Conservation (phyloP, 2,888 invertebrate species). For the Metellina segmentata region DNA sequence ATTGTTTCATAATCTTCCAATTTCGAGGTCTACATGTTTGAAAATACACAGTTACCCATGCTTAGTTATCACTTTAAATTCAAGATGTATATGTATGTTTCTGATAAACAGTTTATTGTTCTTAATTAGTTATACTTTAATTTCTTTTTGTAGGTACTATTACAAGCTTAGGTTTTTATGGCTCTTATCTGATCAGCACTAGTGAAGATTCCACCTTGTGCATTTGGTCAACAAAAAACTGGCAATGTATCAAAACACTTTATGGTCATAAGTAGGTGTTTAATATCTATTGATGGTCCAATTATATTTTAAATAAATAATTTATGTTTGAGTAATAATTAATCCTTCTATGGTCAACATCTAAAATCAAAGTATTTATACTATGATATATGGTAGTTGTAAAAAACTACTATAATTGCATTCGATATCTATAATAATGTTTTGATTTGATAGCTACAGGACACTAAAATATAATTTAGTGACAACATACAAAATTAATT, state of each 20-base stretch:
- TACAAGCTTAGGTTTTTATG: conserved; percentile 88
- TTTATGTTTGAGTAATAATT: too few relatives aligned
- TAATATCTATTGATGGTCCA: too few relatives aligned
- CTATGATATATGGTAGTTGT: too few relatives aligned
- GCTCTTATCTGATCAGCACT: conserved; percentile 89
- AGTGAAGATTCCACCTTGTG: conserved; percentile 92
- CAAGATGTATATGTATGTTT: not conserved
- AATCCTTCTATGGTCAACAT: too few relatives aligned
- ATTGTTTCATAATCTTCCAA: not conserved
- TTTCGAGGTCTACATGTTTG: not conserved
- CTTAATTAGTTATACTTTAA: not conserved
- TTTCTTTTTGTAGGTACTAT: conserved; percentile 84
- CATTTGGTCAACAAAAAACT: conserved; percentile 90
- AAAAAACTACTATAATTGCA: too few relatives aligned
- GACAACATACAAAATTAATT: too few relatives aligned
- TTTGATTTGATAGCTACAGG: too few relatives aligned
- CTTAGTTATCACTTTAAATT: not conserved
- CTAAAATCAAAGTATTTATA: too few relatives aligned
- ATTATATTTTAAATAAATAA: too few relatives aligned
- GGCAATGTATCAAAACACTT: conserved; percentile 89
- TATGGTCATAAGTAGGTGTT: conserved; percentile 89
- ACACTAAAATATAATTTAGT: too few relatives aligned
- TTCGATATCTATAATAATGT: too few relatives aligned
- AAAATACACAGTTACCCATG: too few relatives aligned
- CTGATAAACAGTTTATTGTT: not conserved